Base-by-base conservation (phyloP, 2,113 vertebrate species). In the Thalassarche chlororhynchos region DNA sequence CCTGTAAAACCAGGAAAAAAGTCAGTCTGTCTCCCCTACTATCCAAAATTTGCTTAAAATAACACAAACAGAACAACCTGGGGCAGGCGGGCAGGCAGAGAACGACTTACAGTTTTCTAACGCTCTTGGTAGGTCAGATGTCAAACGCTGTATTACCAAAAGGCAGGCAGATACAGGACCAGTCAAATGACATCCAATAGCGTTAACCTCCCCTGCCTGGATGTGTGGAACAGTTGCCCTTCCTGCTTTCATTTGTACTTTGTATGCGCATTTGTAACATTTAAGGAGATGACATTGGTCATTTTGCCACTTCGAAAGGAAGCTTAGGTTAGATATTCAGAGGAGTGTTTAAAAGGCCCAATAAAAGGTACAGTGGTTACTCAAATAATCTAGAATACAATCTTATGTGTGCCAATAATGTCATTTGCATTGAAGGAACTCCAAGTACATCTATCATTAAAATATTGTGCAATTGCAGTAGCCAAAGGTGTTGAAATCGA, bases 341-440 rank as follows among this genome's bases (percentile, higher is more conserved):
- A 91, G 55, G 25, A 65, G 10, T 2, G 24, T 58, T 91, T 88
- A 54, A 55, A 69, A 49, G 16, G 44, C 34, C 66, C 34, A 76
- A 40, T 49, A 83, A 95, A 83, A 89, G 60, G 21, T 42, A 36
- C 15, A n/a, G 15, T 64, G 49, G 23, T 86, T 90, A 76, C 72
- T 93, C n/a, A 83, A 83, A 94, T 87, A 38, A 88, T 77, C 71
- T 19, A 55, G 32, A 14, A 70, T 26, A 70, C 36, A 74, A 58
- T 17, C 32, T 49, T 60, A 11, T 0, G 1, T 11, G 42, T 89
- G 93, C 88, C 90, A 92, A 46, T 90, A 88, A 70, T 93, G 78
- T 88, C 36, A 92, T 90, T 75, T 51, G 76, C 80, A 89, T 25
- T 96, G 95, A 94, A 95, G 90, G 93, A 96, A 94, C 93, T 97